A percentile compares a stretch with the other conserved stretches of the same genome.
These are phyloP conservation scores for Crotophaga sulcirostris DNA, from an alignment of 2,113 vertebrate species.

Conservation along the genomic window DNA sequence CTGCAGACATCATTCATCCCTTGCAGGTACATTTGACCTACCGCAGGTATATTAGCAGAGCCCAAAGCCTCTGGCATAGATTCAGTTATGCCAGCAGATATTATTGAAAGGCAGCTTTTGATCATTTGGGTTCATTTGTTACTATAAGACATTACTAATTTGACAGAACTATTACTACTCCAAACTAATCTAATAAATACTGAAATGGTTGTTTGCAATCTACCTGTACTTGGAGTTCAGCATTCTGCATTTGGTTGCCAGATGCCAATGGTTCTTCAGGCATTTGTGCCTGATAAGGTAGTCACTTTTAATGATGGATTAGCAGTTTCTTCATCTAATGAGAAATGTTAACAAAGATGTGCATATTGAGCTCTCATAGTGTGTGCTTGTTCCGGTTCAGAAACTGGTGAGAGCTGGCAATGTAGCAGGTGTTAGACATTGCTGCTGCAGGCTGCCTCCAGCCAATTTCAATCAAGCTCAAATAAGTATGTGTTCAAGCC, in stretches of 20 bases:
- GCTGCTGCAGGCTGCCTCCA: background rate
- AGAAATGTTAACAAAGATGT: background rate
- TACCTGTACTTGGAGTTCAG: background rate
- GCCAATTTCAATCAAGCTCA: background rate
- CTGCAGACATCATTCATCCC: background rate
- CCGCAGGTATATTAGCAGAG: background rate
- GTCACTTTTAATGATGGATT: background rate
- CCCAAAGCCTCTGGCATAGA: background rate
- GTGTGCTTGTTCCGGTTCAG: background rate
- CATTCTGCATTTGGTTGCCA: background rate
- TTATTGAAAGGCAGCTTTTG: background rate
- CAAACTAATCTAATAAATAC: background rate
- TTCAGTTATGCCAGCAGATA: background rate
- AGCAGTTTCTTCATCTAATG: background rate
- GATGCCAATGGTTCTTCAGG: background rate
- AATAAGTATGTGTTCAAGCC: background rate
- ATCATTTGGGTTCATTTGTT: background rate
- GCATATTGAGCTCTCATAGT: background rate
- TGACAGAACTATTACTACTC: background rate
- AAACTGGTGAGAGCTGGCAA: background rate
- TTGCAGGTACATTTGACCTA: background rate
- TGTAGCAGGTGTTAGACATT: background rate
- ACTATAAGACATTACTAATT: background rate
- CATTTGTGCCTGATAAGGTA: background rate
- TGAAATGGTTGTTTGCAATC: background rate